phyloP scores from a whole-genome alignment of 2,797 vertebrate genomes.

The Hypotaenidia okinawae region DNA sequence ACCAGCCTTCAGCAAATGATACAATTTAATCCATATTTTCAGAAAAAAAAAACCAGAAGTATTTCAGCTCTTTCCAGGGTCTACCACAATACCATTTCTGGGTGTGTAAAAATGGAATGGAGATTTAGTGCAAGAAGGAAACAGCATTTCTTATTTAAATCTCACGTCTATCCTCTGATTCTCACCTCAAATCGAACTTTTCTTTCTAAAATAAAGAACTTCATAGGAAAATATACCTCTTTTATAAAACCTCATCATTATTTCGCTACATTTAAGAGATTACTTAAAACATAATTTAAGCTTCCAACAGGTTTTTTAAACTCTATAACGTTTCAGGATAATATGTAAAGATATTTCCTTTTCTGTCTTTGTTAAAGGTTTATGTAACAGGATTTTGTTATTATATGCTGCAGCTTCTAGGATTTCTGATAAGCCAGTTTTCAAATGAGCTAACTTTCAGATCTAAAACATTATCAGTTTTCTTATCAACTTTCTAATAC shows the following conservation, averaged over 20 bases:
- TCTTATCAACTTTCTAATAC: not conserved
- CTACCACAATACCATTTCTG: not conserved
- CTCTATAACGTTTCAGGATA: not conserved
- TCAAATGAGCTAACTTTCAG: not conserved
- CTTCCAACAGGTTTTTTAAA: rapidly evolving
- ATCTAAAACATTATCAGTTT: not conserved
- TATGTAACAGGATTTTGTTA: not conserved
- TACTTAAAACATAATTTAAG: not conserved
- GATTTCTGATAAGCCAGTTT: not conserved
- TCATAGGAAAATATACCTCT: not conserved
- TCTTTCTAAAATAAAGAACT: not conserved
- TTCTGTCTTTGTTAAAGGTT: not conserved
- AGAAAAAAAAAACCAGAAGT: not conserved
- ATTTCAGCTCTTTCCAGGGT: not conserved
- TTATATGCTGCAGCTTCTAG: not conserved
- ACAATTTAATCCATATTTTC: not conserved
- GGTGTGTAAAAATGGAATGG: not conserved
- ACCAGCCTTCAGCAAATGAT: not conserved
- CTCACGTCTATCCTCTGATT: not conserved
- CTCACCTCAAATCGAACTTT: not conserved
- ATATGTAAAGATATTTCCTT: not conserved
- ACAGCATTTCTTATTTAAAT: not conserved
- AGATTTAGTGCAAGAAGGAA: not conserved
- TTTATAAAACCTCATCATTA: not conserved
- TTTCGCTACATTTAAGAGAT: not conserved